Conservation (phyloP, 2,888 invertebrate genomes). For the Drosophila percnosoma region DNA sequence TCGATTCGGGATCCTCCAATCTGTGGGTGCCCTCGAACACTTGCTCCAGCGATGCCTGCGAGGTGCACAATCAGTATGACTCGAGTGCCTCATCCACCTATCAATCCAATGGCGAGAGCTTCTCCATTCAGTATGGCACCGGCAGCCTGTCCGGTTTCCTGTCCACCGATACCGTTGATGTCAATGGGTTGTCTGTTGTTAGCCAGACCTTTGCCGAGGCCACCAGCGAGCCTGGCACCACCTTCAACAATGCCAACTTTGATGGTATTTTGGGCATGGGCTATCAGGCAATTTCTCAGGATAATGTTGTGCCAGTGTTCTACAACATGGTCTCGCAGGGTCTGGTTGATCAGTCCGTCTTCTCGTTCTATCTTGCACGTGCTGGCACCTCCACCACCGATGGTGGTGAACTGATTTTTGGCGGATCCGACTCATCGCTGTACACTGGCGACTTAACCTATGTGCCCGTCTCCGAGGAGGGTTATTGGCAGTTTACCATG, state of each 20-base stretch:
- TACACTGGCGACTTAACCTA: slow-evolving; percentile 89
- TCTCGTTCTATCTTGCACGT: slow-evolving; percentile 95
- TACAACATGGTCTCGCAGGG: slow-evolving; percentile 94
- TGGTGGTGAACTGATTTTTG: slow-evolving; percentile 93
- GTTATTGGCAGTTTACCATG: slow-evolving; percentile 98
- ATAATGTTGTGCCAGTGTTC: slow-evolving; percentile 94
- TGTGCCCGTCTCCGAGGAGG: slow-evolving; percentile 91
- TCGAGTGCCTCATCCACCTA: slow-evolving; percentile 92
- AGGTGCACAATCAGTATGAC: slow-evolving; percentile 97
- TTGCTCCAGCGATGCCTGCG: slow-evolving; percentile 94
- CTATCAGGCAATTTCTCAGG: slow-evolving; percentile 93
- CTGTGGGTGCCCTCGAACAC: slow-evolving; percentile 99
- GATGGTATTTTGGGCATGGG: slow-evolving; percentile 98
- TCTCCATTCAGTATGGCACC: slow-evolving; percentile 96
- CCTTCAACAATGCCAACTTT: slow-evolving; percentile 98
- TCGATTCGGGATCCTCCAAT: slow-evolving; percentile 99
- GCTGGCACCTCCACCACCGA: slow-evolving; percentile 85
- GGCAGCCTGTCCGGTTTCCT: slow-evolving; percentile 97
- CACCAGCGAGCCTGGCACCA: slow-evolving; percentile 93
- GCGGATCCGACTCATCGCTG: slow-evolving; percentile 96
- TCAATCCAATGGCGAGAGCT: slow-evolving; percentile 93
- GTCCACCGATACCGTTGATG: slow-evolving; percentile 92
- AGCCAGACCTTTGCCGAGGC: slow-evolving; percentile 98
- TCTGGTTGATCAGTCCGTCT: slow-evolving; percentile 89
- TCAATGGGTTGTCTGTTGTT: slow-evolving; percentile 88